Percentiles rank a stretch among this genome's conserved stretches.
Evolutionary conservation across 2,888 invertebrate species (phyloP).

Genomic region (Erebia palarica): DNA sequence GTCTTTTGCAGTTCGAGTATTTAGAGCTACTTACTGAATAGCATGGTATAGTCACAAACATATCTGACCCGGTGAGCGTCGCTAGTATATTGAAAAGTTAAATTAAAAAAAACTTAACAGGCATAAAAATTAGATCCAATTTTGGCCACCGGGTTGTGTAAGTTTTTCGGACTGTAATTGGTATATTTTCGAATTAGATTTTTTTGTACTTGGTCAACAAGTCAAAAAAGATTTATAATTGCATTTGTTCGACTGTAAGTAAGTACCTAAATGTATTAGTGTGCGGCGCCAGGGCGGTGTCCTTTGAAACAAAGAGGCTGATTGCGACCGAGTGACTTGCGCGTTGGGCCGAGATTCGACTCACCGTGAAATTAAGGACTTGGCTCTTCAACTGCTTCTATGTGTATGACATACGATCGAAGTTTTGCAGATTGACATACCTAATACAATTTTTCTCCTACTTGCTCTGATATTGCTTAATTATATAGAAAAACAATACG

Average conservation of each 20-base stretch:
- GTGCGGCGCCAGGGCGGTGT: constrained; percentile 41
- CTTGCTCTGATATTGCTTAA: no score
- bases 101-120: no score
- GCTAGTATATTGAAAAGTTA: no score
- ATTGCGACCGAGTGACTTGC: constrained; percentile 73
- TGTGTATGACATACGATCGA: constrained; percentile 43
- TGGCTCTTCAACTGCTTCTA: constrained; percentile 37
- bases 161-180: no score
- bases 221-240: background rate
- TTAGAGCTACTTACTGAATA: no score
- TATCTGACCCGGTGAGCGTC: no score
- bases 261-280: constrained; percentile 3
- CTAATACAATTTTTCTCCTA: no score
- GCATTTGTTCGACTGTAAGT: constrained; percentile 3
- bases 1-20: no score
- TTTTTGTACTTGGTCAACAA: background rate
- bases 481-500: no score
- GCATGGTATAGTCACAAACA: no score
- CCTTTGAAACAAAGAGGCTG: constrained; percentile 64
- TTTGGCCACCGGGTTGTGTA: no score
- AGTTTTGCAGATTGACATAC: background rate
- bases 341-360: constrained; percentile 40
- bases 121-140: no score
- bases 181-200: background rate
- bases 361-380: constrained; percentile 55